phyloP scores from a whole-genome alignment of 2,797 vertebrate genomes.

The Champsocephalus gunnari region DNA sequence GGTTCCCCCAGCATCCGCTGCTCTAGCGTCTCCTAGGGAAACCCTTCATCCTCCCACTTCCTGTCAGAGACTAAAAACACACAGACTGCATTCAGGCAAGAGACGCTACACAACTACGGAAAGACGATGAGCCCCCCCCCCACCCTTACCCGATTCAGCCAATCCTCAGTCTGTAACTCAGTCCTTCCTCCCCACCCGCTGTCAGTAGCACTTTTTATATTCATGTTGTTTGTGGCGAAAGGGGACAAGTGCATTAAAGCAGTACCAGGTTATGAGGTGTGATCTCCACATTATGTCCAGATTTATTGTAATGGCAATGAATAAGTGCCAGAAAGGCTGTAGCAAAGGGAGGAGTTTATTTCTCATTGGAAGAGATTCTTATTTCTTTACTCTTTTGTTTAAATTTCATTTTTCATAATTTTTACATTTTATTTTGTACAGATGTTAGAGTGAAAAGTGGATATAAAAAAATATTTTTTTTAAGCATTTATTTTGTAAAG shows the following conservation, averaged over 20 bases:
- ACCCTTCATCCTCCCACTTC: conserved; percentile 39
- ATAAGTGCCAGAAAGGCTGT: conserved; percentile 28
- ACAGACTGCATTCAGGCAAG: conserved; percentile 51
- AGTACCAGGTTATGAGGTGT: conserved; percentile 50
- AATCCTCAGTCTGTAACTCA: conserved; percentile 43
- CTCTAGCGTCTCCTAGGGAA: conserved; percentile 92
- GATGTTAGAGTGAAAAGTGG: conserved; percentile 43
- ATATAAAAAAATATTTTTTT: conserved; percentile 31
- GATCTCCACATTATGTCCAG: conserved; percentile 56
- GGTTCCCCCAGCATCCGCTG: conserved; percentile 96
- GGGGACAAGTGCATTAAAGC: conserved; percentile 77
- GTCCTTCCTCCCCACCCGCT: conserved; percentile 62
- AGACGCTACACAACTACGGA: conserved; percentile 37
- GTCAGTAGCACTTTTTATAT: conserved; percentile 81
- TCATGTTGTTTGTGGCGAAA: conserved; percentile 70
- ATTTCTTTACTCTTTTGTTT: conserved; percentile 42
- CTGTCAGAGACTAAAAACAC: conserved; percentile 58
- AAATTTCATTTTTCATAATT: conserved; percentile 47
- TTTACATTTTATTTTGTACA: conserved; percentile 60
- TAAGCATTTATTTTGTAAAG: conserved; percentile 67
- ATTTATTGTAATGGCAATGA: conserved; percentile 45
- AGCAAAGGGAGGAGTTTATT: conserved; percentile 21
- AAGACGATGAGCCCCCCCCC: conserved; percentile 17
- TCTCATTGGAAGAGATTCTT: conserved; percentile 46
- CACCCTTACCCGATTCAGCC: conserved; percentile 32